Evolutionary conservation across 2,113 vertebrate genomes (phyloP), one percentile per base, ranked within the genome.

Genomic region (Tragelaphus buxtoni): DNA sequence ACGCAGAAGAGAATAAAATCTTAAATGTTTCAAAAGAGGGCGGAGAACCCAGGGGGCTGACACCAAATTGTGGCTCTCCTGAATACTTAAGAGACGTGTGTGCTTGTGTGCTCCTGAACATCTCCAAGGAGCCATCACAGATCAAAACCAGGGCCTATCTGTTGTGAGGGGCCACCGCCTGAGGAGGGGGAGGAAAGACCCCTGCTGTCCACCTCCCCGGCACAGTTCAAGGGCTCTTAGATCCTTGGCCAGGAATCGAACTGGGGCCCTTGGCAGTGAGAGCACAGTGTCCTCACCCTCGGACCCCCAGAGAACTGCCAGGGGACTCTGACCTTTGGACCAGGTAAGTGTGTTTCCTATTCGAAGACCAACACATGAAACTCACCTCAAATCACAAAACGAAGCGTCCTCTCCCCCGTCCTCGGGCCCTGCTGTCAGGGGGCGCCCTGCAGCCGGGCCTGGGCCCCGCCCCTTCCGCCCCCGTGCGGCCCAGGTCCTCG

Each of bases 21-120:
- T 30, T 39, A 56, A 32, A 58, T 24, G 39, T 42, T 24, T 45
- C 72, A 17, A 56, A 58, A 76, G 69, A 56, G 39, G 42, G 51
- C 35, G 24, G 53, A n/a, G 69, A 20, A 28, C 20, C 51, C 3
- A 0, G 2, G 28, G 65, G 26, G 8, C 51, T 9, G n/a, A 42
- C 39, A 9, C 0, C 1, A 22, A 42, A 22, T 0, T 1, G 35
- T 5, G 1, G 16, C 49, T 7, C 4, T 49, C 49, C 9, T 4
- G 9, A 1, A 5, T 39, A 2, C 28, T 24, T 65, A 11, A 26
- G 16, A 39, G 61, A 53, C n/a, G 9, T 1, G 0, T 2, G 58
- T 45, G 39, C 56, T 11, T 17, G 56, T 1, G 10, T 9, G 47
- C 0, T 12, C 7, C 65, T 45, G 18, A 3, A 14, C 17, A 11